Base-by-base conservation (phyloP, 2,113 vertebrate species). In the Coreoperca whiteheadi region DNA sequence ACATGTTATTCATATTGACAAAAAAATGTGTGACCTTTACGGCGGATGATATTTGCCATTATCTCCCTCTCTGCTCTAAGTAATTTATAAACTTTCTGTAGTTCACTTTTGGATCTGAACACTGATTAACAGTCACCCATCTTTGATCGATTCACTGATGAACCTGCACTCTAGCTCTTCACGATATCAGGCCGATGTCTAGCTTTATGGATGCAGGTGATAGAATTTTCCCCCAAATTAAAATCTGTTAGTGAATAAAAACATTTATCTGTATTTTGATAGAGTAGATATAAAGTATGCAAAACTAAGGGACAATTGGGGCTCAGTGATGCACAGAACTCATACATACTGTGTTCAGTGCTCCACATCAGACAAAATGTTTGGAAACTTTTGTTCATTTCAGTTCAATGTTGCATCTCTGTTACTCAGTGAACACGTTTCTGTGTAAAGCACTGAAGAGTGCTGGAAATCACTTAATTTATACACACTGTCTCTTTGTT, bases 311-410 rank as follows among this genome's bases (percentile, higher is more conserved):
- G 20, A 32, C n/a, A 50, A 6, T 21, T 43, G 12, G n/a, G 28
- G 3, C 5, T 48, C 32, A 11, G 46, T 34, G 5, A 39, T 54
- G 12, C 30, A 37, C 51, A 48, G 23, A 74, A 25, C 20, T 57
- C n/a, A 39, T 23, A 34, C 32, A 34, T 9, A 16, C 9, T 21
- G n/a, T 63, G 61, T 10, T 75, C 75, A 46, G 21, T 8, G 9
- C 23, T 43, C 25, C 32, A 57, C 66, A 67, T 60, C 68, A 78
- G 46, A 73, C 57, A 28, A 18, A 83, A 25, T 37, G 4, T 66
- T n/a, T n/a, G n/a, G n/a, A n/a, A 65, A 16, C 43, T 60, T 37
- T 28, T 32, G n/a, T n/a, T n/a, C n/a, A n/a, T n/a, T n/a, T n/a
- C n/a, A n/a, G n/a, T n/a, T n/a, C n/a, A 37, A 28, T 34, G 69